These are phyloP conservation scores for Strigamia maritima DNA, from an alignment of 2,888 invertebrate genomes.

Conservation along the genomic window DNA sequence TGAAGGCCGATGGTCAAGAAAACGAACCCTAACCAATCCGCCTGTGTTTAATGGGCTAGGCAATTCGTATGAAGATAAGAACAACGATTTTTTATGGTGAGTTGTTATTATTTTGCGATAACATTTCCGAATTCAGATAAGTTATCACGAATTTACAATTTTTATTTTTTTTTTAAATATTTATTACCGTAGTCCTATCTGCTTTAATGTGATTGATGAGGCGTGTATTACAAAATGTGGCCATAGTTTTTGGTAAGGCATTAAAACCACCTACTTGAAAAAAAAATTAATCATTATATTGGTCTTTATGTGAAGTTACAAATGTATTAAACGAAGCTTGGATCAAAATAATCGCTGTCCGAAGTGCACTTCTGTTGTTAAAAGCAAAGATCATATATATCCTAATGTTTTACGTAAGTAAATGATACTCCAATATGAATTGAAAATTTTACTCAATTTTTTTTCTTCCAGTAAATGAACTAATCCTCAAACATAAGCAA, in stretches of 20 bases:
- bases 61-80: constrained; percentile 51
- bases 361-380: constrained; percentile 72
- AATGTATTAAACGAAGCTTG: constrained; percentile 69
- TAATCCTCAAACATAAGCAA: constrained; percentile 65
- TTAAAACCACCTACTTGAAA: neutral
- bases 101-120: constrained; percentile 35
- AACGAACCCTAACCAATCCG: constrained; percentile 48
- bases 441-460: constrained; percentile 15
- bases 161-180: neutral
- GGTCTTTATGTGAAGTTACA: constrained; percentile 54
- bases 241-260: constrained; percentile 76
- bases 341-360: constrained; percentile 71
- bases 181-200: constrained; percentile 68
- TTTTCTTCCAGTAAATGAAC: constrained; percentile 63
- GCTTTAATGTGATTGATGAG: constrained; percentile 82
- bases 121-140: neutral
- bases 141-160: neutral
- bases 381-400: constrained; percentile 68
- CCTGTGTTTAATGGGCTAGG: constrained; percentile 50
- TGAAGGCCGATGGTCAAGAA: constrained; percentile 23
- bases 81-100: constrained; percentile 52
- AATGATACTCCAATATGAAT: neutral
- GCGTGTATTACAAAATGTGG: constrained; percentile 89
- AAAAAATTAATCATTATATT: neutral
- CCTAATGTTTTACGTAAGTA: constrained; percentile 71